A percentile compares a stretch with the other conserved stretches of the same genome.
Conservation (phyloP, 2,113 vertebrate genomes). For the Neotragus moschatus region DNA sequence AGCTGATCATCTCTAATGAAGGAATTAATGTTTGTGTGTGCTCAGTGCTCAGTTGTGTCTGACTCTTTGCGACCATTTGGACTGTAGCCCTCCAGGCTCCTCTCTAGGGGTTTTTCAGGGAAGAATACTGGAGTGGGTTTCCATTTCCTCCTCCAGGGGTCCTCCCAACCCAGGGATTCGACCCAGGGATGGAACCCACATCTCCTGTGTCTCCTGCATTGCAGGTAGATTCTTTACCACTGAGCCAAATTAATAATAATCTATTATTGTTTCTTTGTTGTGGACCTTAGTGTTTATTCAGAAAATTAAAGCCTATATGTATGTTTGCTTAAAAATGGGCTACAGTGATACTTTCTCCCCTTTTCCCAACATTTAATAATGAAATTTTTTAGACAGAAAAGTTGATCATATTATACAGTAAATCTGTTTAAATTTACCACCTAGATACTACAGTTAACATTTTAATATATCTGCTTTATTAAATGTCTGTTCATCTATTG, state of each 20-base stretch:
- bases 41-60: background rate
- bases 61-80: background rate
- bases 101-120: background rate
- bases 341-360: background rate
- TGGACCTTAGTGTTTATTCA: background rate
- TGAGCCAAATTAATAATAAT: background rate
- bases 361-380: background rate
- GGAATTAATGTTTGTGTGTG: background rate
- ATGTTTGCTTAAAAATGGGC: background rate
- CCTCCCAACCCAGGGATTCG: background rate
- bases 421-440: background rate
- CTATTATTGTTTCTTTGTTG: background rate
- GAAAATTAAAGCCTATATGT: background rate
- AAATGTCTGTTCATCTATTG: background rate
- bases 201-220: background rate
- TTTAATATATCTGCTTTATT: background rate
- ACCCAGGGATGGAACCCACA: background rate
- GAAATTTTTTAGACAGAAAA: background rate
- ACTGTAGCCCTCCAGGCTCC: background rate
- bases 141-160: background rate
- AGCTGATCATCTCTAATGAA: background rate
- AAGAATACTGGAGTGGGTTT: background rate
- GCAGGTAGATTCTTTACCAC: background rate
- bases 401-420: background rate
- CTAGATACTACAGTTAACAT: background rate